Evolutionary conservation across 2,888 invertebrate species (phyloP), one percentile per base, ranked within the genome.

Genomic region (Diplazon laetatorius): DNA sequence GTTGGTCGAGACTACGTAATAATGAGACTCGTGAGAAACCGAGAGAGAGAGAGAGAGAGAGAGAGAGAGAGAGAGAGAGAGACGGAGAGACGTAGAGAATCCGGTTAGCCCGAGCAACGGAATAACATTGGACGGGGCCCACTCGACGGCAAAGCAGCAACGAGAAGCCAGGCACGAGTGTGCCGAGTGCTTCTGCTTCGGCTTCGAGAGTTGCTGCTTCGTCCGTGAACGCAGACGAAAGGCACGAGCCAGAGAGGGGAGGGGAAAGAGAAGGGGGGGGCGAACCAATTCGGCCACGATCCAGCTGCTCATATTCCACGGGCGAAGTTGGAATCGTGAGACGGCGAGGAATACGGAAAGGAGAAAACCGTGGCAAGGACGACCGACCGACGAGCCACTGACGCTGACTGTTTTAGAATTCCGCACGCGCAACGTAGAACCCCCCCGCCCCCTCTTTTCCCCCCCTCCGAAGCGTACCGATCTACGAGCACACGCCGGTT

Each of bases 351-450:
- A 48, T 30, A 44, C 42, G 30, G 52, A 63, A 16, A 14, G 59
- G 12, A 18, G 25, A 70, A 42, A 70, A 63, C 44, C 68, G 44
- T 57, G 74, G 57, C 46, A 25, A 59, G 46, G 50, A 71, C n/a
- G n/a, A n/a, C 18, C 30, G 18, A 39, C 52, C 55, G 55, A 62
- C 60, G 59, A 77, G 73, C 37, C 60, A 48, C 44, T 44, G 25
- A 25, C 20, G 55, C 50, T 62, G 66, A 60, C 86, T 87, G 83
- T 83, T 87, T 86, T 82, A 82, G 85, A 86, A 87, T 87, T 87
- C 86, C 82, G 84, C 82, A 84, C 86, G 85, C 86, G 85, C 62
- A 83, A 78, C 81, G 70, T n/a, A 66, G 77, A 72, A 77, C 68
- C n/a, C n/a, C n/a, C n/a, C n/a, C n/a, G n/a, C n/a, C n/a, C n/a